Conservation (phyloP, 2,888 invertebrate species). For the Drosophila cyrtoloma region DNA sequence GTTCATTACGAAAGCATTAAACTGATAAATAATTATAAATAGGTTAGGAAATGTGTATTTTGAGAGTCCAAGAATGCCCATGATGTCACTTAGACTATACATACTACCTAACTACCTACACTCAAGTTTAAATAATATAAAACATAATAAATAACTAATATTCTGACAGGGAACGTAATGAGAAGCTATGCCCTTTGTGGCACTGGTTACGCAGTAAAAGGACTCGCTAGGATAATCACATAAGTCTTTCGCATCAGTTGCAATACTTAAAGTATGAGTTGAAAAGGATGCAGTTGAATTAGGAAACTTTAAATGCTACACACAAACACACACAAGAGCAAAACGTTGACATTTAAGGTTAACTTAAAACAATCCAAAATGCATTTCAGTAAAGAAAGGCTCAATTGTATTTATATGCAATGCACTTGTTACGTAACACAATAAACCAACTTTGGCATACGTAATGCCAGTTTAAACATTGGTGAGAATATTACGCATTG, state of each 20-base stretch:
- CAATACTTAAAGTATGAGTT: neutral
- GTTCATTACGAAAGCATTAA: conserved; percentile 8
- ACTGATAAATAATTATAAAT: neutral
- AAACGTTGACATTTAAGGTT: neutral
- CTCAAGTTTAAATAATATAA: neutral
- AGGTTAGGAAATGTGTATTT: neutral
- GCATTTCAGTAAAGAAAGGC: neutral
- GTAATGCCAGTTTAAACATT: neutral
- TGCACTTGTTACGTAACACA: neutral
- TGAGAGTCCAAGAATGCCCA: neutral
- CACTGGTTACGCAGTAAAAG: neutral
- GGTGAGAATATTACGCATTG: neutral
- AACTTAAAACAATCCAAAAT: neutral
- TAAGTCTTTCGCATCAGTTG: neutral
- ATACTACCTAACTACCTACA: too few relatives aligned
- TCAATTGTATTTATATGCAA: neutral
- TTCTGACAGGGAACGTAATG: neutral
- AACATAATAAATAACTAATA: neutral
- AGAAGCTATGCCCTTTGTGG: too few relatives aligned
- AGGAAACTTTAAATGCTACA: neutral
- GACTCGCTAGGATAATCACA: neutral
- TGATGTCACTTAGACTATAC: neutral
- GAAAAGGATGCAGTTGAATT: neutral
- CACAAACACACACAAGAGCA: neutral
- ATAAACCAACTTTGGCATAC: neutral